These are phyloP conservation scores for Drosophila repletoides DNA, from an alignment of 1,140 invertebrate genomes.

Conservation along the genomic window DNA sequence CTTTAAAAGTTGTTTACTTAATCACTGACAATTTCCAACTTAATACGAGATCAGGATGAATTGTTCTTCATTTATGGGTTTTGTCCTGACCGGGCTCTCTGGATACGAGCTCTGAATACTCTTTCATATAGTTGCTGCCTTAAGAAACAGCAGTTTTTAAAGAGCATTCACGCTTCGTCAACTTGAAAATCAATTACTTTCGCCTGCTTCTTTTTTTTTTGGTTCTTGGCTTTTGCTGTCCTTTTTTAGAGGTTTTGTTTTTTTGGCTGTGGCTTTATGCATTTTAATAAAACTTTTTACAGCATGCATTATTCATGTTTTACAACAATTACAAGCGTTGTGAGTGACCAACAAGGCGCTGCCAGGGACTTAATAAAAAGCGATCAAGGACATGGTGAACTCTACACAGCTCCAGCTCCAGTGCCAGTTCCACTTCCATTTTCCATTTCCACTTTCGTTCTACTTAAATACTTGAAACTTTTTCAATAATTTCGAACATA, in stretches of 20 bases:
- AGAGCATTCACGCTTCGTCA: background rate
- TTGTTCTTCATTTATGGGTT: too few relatives aligned
- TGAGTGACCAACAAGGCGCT: conserved; percentile 14
- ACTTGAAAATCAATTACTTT: background rate
- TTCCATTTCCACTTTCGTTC: background rate
- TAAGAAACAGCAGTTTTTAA: too few relatives aligned
- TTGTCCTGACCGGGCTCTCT: too few relatives aligned
- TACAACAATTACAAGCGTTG: conserved; percentile 59
- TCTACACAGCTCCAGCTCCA: background rate
- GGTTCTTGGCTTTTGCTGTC: background rate
- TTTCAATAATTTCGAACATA: conserved; percentile 73
- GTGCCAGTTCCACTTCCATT: background rate
- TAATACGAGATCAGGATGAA: too few relatives aligned
- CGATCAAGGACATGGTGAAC: conserved; percentile 41
- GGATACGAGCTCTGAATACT: too few relatives aligned
- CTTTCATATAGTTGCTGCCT: too few relatives aligned
- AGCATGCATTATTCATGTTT: conserved; percentile 73
- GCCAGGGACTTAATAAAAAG: conserved; percentile 62
- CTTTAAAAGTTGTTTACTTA: too few relatives aligned
- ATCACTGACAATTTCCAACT: too few relatives aligned
- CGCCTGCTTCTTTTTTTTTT: background rate
- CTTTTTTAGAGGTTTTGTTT: conserved; percentile 28
- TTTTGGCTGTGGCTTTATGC: conserved; percentile 41
- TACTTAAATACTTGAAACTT: conserved; percentile 60
- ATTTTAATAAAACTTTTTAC: conserved; percentile 69